Evolutionary conservation across 2,797 vertebrate species (phyloP).

Genomic region (Cyprinodon diabolis): DNA sequence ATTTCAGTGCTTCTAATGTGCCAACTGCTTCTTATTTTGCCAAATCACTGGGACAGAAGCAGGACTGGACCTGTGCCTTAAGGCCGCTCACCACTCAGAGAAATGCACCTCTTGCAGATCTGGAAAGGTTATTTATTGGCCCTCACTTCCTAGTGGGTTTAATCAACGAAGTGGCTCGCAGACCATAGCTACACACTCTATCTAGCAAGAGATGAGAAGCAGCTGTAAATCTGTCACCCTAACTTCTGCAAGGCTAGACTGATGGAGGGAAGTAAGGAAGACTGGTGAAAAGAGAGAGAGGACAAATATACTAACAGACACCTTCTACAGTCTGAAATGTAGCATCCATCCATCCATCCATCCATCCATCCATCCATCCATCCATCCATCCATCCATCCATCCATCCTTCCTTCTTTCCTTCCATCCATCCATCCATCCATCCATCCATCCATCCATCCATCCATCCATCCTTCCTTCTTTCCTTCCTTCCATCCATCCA

Average conservation of each 20-base stretch:
- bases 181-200: conserved; percentile 42
- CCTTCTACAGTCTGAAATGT: neutral
- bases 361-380: too few species aligned
- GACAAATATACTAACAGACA: too few species aligned
- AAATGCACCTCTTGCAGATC: conserved; percentile 63
- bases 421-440: too few species aligned
- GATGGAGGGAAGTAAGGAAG: conserved; percentile 52
- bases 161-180: conserved; percentile 72
- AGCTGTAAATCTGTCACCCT: conserved; percentile 75
- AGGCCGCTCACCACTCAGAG: conserved; percentile 45
- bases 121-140: conserved; percentile 68
- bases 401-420: too few species aligned
- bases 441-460: too few species aligned
- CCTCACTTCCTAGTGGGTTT: conserved; percentile 66
- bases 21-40: conserved; percentile 19
- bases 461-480: too few species aligned
- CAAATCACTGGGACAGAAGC: conserved; percentile 11
- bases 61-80: conserved; percentile 39
- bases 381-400: too few species aligned
- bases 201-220: conserved; percentile 58
- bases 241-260: conserved; percentile 60
- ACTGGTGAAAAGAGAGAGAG: conserved; percentile 10
- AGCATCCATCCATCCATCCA: too few species aligned
- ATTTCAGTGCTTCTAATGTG: conserved; percentile 10
- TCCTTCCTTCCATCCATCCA: too few species aligned